Conservation (phyloP, 2,888 invertebrate genomes). For the Ariolimax columbianus region DNA sequence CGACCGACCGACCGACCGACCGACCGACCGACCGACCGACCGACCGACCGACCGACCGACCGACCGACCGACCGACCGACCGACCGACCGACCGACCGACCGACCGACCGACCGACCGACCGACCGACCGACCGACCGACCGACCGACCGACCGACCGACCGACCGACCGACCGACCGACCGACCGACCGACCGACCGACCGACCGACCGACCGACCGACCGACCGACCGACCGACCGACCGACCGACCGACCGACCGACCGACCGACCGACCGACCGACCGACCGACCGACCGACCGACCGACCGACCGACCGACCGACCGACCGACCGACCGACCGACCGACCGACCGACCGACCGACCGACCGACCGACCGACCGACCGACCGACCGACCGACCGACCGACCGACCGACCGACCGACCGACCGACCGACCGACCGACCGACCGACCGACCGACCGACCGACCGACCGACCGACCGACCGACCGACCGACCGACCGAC, state of each 20-base stretch:
- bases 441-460: not conserved
- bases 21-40: too few species aligned
- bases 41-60: too few species aligned
- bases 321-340: conserved; percentile 14
- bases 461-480: not conserved
- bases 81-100: too few species aligned
- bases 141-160: too few species aligned
- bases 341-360: conserved; percentile 9
- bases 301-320: conserved; percentile 14
- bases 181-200: too few species aligned
- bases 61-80: too few species aligned
- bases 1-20: too few species aligned
- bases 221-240: too few species aligned
- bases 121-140: too few species aligned
- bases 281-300: conserved; percentile 14
- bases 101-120: too few species aligned
- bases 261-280: conserved; percentile 14
- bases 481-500: conserved; percentile 14
- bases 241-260: not conserved
- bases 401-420: not conserved
- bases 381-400: conserved; percentile 6
- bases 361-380: conserved; percentile 14
- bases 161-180: too few species aligned
- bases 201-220: too few species aligned
- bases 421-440: conserved; percentile 6